Conservation (phyloP, 2,113 vertebrate species). For the Columba livia region DNA sequence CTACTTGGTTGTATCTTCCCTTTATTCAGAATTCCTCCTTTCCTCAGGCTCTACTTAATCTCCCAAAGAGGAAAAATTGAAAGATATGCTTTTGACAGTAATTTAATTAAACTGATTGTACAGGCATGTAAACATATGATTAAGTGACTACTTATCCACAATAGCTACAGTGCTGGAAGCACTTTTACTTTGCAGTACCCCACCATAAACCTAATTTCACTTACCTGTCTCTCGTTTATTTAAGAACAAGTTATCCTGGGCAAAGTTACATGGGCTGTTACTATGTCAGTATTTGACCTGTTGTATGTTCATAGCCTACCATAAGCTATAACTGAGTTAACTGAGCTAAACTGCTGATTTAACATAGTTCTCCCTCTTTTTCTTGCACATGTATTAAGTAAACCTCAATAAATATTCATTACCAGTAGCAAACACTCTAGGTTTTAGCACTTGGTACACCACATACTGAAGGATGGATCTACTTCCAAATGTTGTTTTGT, state of each 20-base stretch:
- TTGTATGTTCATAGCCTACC: background rate
- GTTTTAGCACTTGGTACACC: background rate
- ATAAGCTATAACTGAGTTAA: background rate
- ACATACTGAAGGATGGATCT: background rate
- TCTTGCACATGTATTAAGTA: background rate
- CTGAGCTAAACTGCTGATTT: background rate
- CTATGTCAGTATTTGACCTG: background rate
- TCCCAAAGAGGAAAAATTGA: conserved; percentile 18
- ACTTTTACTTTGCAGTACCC: background rate
- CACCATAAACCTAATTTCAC: background rate
- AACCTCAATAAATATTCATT: background rate
- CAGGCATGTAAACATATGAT: conserved; percentile 22
- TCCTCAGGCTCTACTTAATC: conserved; percentile 44
- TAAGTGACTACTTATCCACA: background rate
- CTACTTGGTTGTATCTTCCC: background rate
- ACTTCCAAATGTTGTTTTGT: background rate
- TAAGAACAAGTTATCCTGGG: background rate
- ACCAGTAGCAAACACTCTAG: background rate
- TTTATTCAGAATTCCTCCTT: conserved; percentile 5
- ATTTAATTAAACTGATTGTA: conserved; percentile 47
- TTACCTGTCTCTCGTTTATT: background rate
- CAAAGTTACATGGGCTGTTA: background rate
- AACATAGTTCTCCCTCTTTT: background rate
- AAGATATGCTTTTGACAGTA: conserved; percentile 6
- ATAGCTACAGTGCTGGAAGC: background rate